Base-by-base conservation (phyloP, 2,797 vertebrate species). In the Serranus cabrilla region DNA sequence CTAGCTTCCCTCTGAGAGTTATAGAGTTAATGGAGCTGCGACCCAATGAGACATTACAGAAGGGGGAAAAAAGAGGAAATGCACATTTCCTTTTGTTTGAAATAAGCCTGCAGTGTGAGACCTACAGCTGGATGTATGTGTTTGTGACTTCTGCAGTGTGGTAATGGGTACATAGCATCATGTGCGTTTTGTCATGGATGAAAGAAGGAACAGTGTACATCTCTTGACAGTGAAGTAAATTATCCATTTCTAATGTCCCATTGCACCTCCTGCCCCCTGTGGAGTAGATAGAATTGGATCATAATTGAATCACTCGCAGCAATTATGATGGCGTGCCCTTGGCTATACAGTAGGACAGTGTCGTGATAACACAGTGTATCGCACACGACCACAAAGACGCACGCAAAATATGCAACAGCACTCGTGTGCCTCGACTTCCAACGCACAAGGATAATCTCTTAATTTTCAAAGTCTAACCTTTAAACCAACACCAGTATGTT, bases 241-340 rank as follows among this genome's bases (percentile, higher is more conserved):
- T 71, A 91, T 88, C 87, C 76, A 82, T 91, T 85, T 86, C 84
- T 84, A 84, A 81, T 83, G 81, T 89, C 76, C 81, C 87, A 40
- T 37, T 78, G 86, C 84, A 75, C 85, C 78, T 73, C 74, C 49
- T 78, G 83, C 75, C 85, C 88, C 89, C 85, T 64, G 73, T 64
- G 76, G 90, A 86, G 88, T 47, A 72, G 78, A 92, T 51, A 69
- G 79, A 87, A 90, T 89, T 90, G 85, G 88, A 92, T 88, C 87
- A 89, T 90, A 93, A 93, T 87, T 89, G 88, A 91, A 92, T 89
- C 85, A 89, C 91, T 90, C 1, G 37, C 71, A 86, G 90, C 86
- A 88, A 90, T 92, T 92, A 92, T 68, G 71, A 87, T 72, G 84
- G 57, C 77, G 27, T 81, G 89, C 83, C 91, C 90, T 88, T 88